phyloP scores from a whole-genome alignment of 2,113 vertebrate species.

The Nannospalax galili region DNA sequence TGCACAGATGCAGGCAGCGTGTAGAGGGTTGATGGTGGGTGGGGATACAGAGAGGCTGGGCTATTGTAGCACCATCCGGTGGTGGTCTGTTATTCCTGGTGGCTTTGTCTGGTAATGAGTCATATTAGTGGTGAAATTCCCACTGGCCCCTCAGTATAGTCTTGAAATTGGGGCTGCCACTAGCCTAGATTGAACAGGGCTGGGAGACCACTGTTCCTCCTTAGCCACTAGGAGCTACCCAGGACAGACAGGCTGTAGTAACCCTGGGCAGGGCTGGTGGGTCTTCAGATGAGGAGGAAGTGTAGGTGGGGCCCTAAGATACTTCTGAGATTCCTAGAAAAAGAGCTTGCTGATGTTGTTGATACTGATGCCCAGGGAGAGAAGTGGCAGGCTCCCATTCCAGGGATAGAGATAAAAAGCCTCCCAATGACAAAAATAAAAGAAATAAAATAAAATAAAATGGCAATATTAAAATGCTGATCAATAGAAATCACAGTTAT shows the following conservation, averaged over 20 bases:
- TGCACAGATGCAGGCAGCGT: not conserved
- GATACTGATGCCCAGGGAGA: not conserved
- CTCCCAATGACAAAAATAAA: fast-evolving
- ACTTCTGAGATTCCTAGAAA: not conserved
- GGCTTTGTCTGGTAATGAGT: no score
- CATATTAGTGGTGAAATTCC: not conserved
- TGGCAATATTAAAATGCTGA: not conserved
- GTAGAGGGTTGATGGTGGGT: not conserved
- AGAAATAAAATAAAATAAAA: no score
- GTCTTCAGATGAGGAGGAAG: no score
- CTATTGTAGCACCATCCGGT: no score
- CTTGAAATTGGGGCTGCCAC: not conserved
- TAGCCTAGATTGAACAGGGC: no score
- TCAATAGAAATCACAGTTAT: slow-evolving; percentile 19
- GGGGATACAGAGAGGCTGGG: not conserved
- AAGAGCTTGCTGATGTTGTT: not conserved
- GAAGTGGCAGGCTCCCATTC: not conserved
- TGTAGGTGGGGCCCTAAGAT: no score
- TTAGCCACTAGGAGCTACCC: not conserved
- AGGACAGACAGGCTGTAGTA: no score
- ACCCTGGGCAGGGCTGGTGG: not conserved
- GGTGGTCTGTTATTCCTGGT: not conserved
- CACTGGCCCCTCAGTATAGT: fast-evolving
- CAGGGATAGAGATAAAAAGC: slow-evolving; percentile 31
- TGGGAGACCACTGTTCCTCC: not conserved